These are phyloP conservation scores for Dallia pectoralis DNA, from an alignment of 2,797 vertebrate species.

Conservation along the genomic window DNA sequence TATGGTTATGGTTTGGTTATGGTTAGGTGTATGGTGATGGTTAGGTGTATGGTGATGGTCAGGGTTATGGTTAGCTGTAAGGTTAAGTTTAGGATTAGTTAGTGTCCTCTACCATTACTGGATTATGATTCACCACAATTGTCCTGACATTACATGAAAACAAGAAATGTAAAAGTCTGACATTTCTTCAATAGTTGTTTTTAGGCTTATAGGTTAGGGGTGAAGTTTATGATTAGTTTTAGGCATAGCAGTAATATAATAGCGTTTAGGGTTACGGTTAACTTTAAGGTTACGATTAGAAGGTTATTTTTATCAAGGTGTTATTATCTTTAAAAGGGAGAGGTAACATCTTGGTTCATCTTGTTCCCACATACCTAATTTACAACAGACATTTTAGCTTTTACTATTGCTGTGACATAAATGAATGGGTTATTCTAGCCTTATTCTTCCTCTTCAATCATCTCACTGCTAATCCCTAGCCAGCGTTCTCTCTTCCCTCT, in stretches of 20 bases:
- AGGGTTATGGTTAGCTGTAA: neutral
- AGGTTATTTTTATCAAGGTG: conserved; percentile 36
- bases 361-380: neutral
- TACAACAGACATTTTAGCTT: neutral
- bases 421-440: conserved; percentile 17
- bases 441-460: conserved; percentile 16
- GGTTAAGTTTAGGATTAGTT: neutral
- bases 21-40: conserved; percentile 9
- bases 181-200: no score
- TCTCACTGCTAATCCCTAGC: conserved; percentile 26
- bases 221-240: no score
- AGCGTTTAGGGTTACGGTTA: no score
- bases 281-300: conserved; percentile 1
- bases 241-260: no score
- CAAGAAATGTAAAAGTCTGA: no score
- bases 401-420: neutral
- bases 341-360: neutral
- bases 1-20: no score
- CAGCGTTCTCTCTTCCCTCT: neutral
- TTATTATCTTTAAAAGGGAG: conserved; percentile 4
- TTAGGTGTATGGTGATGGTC: no score
- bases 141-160: no score
- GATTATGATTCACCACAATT: no score
- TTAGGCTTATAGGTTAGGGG: no score
- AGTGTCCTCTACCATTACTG: no score